Evolutionary conservation across 2,888 invertebrate species (phyloP).

Genomic region (Apoda limacodes): DNA sequence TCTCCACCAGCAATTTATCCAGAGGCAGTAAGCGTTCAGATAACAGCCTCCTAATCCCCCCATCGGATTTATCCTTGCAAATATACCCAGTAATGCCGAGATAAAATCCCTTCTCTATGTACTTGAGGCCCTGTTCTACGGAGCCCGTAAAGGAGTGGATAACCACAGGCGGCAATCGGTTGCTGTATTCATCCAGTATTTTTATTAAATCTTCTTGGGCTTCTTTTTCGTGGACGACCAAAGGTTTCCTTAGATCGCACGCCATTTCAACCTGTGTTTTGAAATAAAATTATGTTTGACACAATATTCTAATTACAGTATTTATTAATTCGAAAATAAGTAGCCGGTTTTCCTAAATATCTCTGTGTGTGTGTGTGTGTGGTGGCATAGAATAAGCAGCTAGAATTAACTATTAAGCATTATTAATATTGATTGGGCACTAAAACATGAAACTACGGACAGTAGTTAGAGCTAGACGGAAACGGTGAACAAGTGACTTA

Average conservation of each 20-base stretch:
- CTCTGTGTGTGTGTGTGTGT: too few species aligned
- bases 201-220: constrained; percentile 88
- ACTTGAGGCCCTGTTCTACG: constrained; percentile 81
- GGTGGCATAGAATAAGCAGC: too few species aligned
- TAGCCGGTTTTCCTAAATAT: too few species aligned
- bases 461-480: too few species aligned
- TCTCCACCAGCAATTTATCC: constrained; percentile 88
- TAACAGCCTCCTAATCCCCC: constrained; percentile 86
- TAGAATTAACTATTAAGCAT: too few species aligned
- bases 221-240: constrained; percentile 92
- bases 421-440: too few species aligned
- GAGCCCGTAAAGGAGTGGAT: constrained; percentile 94
- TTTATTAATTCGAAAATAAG: too few species aligned
- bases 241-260: constrained; percentile 85
- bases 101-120: constrained; percentile 88
- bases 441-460: too few species aligned
- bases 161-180: constrained; percentile 81
- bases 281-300: too few species aligned
- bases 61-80: constrained; percentile 93
- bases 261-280: constrained; percentile 86
- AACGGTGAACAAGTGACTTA: too few species aligned
- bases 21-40: constrained; percentile 85
- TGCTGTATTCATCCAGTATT: constrained; percentile 66
- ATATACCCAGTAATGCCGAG: constrained; percentile 82
- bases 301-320: too few species aligned